Conservation (phyloP, 2,888 invertebrate species). For the Callimorpha dominula region DNA sequence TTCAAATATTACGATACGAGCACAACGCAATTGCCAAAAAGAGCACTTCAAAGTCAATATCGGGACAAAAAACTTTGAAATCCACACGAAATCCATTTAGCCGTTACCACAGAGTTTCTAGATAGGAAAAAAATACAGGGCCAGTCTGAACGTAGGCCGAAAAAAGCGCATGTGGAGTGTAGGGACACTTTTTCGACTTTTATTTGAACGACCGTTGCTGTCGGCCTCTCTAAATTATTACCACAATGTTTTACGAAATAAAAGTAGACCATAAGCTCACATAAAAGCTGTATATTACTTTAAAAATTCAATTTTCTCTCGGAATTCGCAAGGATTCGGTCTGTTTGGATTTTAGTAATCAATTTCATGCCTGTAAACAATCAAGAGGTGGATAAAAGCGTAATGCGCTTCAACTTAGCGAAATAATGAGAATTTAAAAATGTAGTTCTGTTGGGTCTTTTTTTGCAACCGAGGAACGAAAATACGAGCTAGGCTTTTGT, state of each 20-base stretch:
- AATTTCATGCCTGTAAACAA: slow-evolving; percentile 60
- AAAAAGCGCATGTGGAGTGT: slow-evolving; percentile 42
- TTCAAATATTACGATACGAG: slow-evolving; percentile 26
- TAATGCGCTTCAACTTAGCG: slow-evolving; percentile 53
- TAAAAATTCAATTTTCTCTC: slow-evolving; percentile 66
- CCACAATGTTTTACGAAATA: slow-evolving; percentile 64
- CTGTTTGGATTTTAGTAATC: slow-evolving; percentile 59
- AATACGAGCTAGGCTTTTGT: slow-evolving; percentile 43
- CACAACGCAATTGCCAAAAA: slow-evolving; percentile 42
- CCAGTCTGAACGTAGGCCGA: slow-evolving; percentile 38
- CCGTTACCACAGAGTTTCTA: slow-evolving; percentile 50
- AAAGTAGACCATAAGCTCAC: slow-evolving; percentile 54
- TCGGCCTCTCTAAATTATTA: slow-evolving; percentile 63
- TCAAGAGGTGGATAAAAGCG: slow-evolving; percentile 51
- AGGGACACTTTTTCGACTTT: slow-evolving; percentile 46
- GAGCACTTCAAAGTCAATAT: slow-evolving; percentile 59
- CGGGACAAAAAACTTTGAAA: slow-evolving; percentile 60
- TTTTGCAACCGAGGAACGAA: slow-evolving; percentile 41
- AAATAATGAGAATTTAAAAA: slow-evolving; percentile 68
- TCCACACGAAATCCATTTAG: slow-evolving; percentile 64
- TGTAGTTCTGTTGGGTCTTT: slow-evolving; percentile 48
- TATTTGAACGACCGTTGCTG: slow-evolving; percentile 46
- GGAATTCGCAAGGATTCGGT: slow-evolving; percentile 50
- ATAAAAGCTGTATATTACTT: slow-evolving; percentile 61
- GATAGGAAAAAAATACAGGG: slow-evolving; percentile 50